Base-by-base conservation (phyloP, 1,140 invertebrate genomes). In the Pogonomyrmex californicus region DNA sequence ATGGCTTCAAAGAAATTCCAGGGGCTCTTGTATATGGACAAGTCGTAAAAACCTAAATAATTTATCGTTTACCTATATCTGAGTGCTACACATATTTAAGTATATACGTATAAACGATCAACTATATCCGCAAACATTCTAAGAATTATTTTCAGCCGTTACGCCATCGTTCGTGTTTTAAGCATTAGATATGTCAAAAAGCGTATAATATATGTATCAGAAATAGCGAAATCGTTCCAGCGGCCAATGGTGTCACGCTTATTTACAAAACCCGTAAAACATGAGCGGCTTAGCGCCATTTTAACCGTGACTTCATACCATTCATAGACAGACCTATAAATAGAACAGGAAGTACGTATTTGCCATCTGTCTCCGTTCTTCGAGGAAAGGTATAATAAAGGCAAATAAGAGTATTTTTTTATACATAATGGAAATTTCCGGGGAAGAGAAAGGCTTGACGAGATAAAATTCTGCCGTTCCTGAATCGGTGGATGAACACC, bases 271-370 rank as follows among this genome's bases (percentile, higher is more conserved):
- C 54, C 44, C 82, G 51, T 44, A 54, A 44, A 17, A 58, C 10
- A 17, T 10, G 17, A 49, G 1, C 60, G 6, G 49, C 49, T 47
- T 44, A 63, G 44, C 47, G 44, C 41, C 49, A 56, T 82, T 90
- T 88, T 82, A 90, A 86, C 70, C 76, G 30, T 76, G 82, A 89
- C 83, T 88, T 88, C 79, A 73, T 77, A 14, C 78, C n/a, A 49
- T 76, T 70, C 49, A 58, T 41, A 17, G 56, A 77, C 10, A 73
- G 38, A 36, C 70, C 66, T 70, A 68, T 54, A 66, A 70, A 70
- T 70, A 70, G 49, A 10, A 58, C 60, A 54, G 33, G 44, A 66
- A 70, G 70, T 70, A 56, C 56, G 33, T 56, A 68, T 58, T 70
- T 81, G 77, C 44, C 49, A 41, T 68, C 23, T 58, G 49, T 44